Conservation (phyloP, 2,888 invertebrate genomes). For the Shargacucullia verbasci region DNA sequence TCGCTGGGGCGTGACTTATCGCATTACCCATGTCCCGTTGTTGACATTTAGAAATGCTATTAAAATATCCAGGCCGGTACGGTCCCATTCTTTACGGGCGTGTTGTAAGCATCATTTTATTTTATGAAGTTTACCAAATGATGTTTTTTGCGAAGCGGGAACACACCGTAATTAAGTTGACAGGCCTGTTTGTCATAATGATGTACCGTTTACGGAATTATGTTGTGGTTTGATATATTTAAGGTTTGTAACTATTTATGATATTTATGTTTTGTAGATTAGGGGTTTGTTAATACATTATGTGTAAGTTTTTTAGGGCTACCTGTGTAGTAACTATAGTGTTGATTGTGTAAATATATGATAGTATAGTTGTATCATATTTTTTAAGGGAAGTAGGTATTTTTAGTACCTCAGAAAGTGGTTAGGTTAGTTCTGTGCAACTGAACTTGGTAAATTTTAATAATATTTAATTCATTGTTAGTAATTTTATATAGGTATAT, state of each 20-base stretch:
- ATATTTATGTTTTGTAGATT: slow-evolving; percentile 2
- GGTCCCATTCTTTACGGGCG: slow-evolving; percentile 33
- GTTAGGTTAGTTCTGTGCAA: too few species aligned
- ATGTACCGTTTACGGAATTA: slow-evolving; percentile 34
- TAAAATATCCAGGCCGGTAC: slow-evolving; percentile 57
- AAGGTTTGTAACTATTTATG: slow-evolving; percentile 19
- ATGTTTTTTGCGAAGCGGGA: slow-evolving; percentile 32
- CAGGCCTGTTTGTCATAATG: slow-evolving; percentile 44
- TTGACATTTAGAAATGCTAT: slow-evolving; percentile 73
- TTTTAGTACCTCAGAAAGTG: too few species aligned
- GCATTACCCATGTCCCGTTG: slow-evolving; percentile 62
- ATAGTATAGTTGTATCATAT: too few species aligned
- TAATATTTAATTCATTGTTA: too few species aligned
- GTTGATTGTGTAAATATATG: too few species aligned
- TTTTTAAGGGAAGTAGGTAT: too few species aligned
- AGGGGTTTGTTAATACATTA: too few species aligned
- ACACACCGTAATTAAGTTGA: slow-evolving; percentile 30
- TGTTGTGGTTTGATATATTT: slow-evolving; percentile 17
- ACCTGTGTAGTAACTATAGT: not conserved
- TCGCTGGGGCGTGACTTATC: slow-evolving; percentile 66
- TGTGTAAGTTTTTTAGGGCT: not conserved
- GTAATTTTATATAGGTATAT: too few species aligned
- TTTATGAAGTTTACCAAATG: slow-evolving; percentile 52
- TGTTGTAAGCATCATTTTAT: slow-evolving; percentile 30
- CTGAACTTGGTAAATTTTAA: too few species aligned